Evolutionary conservation across 2,113 vertebrate species (phyloP), one percentile per base, ranked within the genome.

Genomic region (Limnothrissa miodon): DNA sequence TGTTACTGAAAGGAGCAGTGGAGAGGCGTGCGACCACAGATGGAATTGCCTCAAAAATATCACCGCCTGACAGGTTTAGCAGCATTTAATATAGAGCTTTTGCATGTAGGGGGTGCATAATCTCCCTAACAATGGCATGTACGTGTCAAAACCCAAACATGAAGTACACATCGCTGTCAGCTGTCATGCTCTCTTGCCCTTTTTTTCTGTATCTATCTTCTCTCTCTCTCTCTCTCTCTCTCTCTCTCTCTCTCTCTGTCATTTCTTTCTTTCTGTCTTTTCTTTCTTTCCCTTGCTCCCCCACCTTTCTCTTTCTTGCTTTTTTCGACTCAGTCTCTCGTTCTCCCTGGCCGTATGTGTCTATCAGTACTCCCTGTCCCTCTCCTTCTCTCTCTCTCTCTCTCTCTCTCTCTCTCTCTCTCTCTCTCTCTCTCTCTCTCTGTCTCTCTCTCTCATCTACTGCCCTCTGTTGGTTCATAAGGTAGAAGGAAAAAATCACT

Each of bases 231-330:
- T 88, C 90, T 90, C 88, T 23, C 59, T 29, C 62, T 39, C 23
- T 48, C 46, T 78, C 23, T 33, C 36, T 51, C 25, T 88, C 86
- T 51, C 85, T 86, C 86, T 83, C 88, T 87, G 88, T 81, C 56
- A 19, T 39, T 15, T 33, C 29, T 45, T 25, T 45, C 39, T 42
- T 36, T 42, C 42, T 39, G 79, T 19, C n/a, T 25, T 29, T 42
- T 53, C 90, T 86, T 85, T 86, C 88, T 86, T 87, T 88, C 88
- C 91, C 90, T 93, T 91, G 89, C 89, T 93, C 90, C 89, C 90
- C 85, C 1, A 19, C 19, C 53, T 56, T 1, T 56, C 29, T 36
- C 62, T 70, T 5, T 15, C 29, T 17, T 36, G 88, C 86, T 84
- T 90, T 91, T 91, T 42, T 6, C 42, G 2, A 42, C 90, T 91